Evolutionary conservation across 35 echinoderm and acorn worm species (phyloP).

Genomic region (Patiria miniata): DNA sequence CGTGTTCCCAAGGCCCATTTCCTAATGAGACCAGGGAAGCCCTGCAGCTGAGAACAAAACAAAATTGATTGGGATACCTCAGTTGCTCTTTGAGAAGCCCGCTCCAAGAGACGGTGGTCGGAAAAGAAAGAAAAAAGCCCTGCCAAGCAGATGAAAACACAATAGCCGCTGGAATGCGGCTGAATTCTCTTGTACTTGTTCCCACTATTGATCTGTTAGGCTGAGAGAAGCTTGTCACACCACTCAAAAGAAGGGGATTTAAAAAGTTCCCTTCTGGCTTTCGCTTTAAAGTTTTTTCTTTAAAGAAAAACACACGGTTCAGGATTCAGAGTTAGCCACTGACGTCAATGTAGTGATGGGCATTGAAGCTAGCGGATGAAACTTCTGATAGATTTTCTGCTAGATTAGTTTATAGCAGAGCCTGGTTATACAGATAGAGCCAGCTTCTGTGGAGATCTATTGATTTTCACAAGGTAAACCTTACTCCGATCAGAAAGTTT

Average conservation of each 20-base stretch:
- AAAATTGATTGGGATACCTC: conserved; percentile 10
- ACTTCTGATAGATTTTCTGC: not conserved
- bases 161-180: not conserved
- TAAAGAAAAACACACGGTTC: no score
- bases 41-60: not conserved
- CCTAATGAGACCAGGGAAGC: not conserved
- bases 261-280: not conserved
- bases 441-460: not conserved
- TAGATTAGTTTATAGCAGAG: conserved; percentile 12
- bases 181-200: conserved; percentile 12
- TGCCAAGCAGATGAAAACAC: not conserved
- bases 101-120: no score
- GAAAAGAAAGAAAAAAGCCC: not conserved
- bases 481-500: no score
- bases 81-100: not conserved
- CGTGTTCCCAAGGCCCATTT: no score
- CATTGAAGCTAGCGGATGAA: not conserved
- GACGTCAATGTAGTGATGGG: no score
- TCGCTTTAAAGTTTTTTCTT: no score
- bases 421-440: not conserved
- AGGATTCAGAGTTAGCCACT: no score
- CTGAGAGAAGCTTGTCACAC: not conserved
- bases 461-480: conserved; percentile 5
- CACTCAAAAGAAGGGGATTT: not conserved
- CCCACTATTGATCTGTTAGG: conserved; percentile 17